These are phyloP conservation scores for Tarsius wallacei DNA, from an alignment of 2,797 vertebrate genomes.

Conservation along the genomic window DNA sequence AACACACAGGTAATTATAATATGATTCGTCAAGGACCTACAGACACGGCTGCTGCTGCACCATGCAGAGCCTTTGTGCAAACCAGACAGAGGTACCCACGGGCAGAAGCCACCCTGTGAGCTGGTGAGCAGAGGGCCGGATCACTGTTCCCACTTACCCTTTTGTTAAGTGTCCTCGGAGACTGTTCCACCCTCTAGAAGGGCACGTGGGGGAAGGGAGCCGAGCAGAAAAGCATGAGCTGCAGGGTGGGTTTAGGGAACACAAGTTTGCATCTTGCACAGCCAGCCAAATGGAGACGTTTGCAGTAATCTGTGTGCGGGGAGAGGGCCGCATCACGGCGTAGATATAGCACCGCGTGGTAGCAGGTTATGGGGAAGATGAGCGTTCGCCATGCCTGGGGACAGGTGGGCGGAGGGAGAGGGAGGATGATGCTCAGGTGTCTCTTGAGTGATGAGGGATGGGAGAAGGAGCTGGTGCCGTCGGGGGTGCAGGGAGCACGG, in stretches of 20 bases:
- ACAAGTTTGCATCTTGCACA: background rate
- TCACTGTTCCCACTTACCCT: background rate
- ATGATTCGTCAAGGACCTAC: background rate
- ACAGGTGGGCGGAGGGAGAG: too few species aligned
- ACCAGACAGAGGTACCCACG: background rate
- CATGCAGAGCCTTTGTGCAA: background rate
- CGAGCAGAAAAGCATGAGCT: background rate
- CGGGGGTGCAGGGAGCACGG: background rate
- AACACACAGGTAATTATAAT: too few species aligned
- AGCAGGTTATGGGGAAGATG: too few species aligned
- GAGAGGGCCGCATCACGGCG: background rate
- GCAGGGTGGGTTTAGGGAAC: background rate
- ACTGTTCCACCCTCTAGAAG: background rate
- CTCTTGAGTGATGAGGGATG: too few species aligned
- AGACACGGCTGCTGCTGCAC: background rate
- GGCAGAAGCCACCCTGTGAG: too few species aligned
- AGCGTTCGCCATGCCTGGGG: background rate
- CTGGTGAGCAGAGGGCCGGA: background rate
- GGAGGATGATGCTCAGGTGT: background rate
- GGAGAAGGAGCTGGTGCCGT: background rate
- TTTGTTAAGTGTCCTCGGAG: background rate
- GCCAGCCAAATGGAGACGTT: background rate
- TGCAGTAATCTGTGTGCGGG: background rate
- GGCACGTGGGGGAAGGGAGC: background rate
- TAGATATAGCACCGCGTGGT: background rate